Evolutionary conservation across 2,113 vertebrate genomes (phyloP).

Genomic region (Callipepla squamata): DNA sequence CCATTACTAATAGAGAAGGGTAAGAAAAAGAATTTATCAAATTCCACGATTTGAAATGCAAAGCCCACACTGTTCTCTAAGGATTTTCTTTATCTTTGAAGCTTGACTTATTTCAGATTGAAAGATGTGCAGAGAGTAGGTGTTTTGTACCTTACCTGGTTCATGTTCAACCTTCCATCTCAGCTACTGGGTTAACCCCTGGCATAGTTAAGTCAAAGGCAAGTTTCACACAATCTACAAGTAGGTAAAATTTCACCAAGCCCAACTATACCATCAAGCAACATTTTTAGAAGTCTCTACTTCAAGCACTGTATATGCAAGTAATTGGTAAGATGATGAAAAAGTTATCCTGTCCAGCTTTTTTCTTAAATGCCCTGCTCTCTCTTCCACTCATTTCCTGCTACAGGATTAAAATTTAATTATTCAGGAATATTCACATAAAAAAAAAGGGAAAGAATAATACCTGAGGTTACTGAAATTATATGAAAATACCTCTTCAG

Average conservation of each 20-base stretch:
- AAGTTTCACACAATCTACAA: not conserved
- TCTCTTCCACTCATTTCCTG: not conserved
- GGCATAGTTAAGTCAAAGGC: not conserved
- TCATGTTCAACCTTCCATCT: fast-evolving
- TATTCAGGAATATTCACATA: not conserved
- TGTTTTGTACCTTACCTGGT: not conserved
- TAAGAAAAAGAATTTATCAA: not conserved
- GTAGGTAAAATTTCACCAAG: not conserved
- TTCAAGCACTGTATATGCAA: not conserved
- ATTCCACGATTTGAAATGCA: not conserved
- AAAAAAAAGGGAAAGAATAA: not conserved
- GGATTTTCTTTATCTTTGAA: not conserved
- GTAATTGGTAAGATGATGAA: not conserved
- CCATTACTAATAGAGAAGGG: not conserved
- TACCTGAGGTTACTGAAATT: not conserved
- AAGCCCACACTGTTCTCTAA: fast-evolving
- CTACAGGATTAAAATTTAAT: not conserved
- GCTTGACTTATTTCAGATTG: not conserved
- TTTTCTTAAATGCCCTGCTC: not conserved
- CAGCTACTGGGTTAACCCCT: not conserved
- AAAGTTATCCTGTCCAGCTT: not conserved
- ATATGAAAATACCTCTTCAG: not conserved
- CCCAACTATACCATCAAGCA: too few species aligned
- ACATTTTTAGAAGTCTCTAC: not conserved
- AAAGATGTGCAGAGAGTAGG: not conserved